A percentile compares a stretch with the other conserved stretches of the same genome.
phyloP scores from a whole-genome alignment of 2,797 vertebrate genomes.

The Xiphophorus birchmanni region DNA sequence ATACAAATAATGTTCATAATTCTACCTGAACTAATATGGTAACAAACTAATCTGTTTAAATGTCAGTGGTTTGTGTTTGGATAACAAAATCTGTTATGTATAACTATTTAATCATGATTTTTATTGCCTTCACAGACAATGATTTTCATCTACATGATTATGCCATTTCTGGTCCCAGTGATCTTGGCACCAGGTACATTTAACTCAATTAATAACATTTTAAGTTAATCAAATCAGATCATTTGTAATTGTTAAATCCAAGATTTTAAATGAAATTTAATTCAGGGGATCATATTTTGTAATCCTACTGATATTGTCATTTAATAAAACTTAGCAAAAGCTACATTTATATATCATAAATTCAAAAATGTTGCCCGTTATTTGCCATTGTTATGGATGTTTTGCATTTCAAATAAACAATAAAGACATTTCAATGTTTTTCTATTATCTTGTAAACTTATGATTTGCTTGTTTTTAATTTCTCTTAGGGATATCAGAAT shows the following conservation, averaged over 20 bases:
- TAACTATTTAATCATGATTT: neutral
- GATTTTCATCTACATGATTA: neutral
- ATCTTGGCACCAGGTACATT: neutral
- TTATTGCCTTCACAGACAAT: neutral
- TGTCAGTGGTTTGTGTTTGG: neutral
- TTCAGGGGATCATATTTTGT: neutral
- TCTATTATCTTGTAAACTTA: no score
- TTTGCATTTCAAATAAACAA: neutral
- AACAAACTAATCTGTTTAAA: neutral
- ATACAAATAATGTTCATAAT: neutral
- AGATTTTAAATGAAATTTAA: neutral
- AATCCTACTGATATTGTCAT: neutral
- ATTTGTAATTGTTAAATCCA: neutral
- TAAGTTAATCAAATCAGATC: neutral
- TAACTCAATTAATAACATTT: no score
- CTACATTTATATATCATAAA: neutral
- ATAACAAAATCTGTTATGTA: neutral
- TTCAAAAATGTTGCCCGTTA: neutral
- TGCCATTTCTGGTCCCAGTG: neutral
- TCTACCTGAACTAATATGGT: neutral
- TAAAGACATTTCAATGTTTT: neutral
- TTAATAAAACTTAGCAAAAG: neutral
- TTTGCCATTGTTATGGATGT: neutral
- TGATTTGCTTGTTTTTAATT: neutral
- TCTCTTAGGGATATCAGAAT: neutral